Conservation (phyloP, 2,113 vertebrate species). For the Baryphthengus martii region DNA sequence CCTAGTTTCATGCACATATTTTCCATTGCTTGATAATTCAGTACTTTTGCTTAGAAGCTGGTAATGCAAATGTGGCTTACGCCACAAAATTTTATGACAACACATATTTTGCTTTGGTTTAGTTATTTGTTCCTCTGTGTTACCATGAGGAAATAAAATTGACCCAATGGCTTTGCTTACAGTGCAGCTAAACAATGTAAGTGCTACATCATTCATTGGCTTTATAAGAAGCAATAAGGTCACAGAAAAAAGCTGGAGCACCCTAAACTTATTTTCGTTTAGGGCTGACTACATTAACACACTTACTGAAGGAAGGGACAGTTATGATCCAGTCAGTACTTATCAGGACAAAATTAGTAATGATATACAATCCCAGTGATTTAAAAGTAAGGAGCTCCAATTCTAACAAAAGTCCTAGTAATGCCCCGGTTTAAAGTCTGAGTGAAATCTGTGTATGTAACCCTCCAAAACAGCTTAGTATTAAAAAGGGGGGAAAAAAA, state of each 20-base stretch:
- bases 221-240: not conserved
- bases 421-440: slow-evolving; percentile 10
- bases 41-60: not conserved
- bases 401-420: slow-evolving; percentile 23
- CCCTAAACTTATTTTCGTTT: not conserved
- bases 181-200: not conserved
- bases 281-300: not conserved
- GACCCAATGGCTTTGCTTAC: not conserved
- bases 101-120: not conserved
- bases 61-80: not conserved
- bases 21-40: not conserved
- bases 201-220: not conserved
- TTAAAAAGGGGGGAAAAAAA: not conserved
- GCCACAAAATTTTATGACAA: not conserved
- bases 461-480: slow-evolving; percentile 1
- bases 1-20: not conserved
- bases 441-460: not conserved
- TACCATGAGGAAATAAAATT: not conserved
- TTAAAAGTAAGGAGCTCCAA: slow-evolving; percentile 29
- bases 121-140: not conserved
- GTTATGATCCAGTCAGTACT: not conserved
- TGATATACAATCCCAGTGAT: not conserved
- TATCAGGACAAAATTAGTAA: slow-evolving; percentile 33
- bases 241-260: not conserved
- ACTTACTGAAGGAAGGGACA: not conserved